Base-by-base conservation (phyloP, 1,140 invertebrate genomes). In the Lethocerus indicus region DNA sequence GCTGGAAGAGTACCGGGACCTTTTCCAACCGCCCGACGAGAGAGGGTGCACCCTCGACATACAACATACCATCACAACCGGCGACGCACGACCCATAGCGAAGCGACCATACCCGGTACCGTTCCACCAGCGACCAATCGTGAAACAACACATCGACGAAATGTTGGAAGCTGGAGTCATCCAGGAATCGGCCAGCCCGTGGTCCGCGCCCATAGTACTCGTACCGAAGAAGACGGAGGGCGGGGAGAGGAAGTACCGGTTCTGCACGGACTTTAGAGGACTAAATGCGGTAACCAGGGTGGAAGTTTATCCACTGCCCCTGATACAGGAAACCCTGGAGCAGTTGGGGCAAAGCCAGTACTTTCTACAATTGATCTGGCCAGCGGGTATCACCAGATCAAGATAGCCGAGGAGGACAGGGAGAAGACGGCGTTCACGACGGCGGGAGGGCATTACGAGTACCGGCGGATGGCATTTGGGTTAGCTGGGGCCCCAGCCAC, bases 371-470 rank as follows among this genome's bases (percentile, higher is more conserved):
- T 60, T 1, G 59, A 60, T 35, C 24, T 60, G 2, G 43, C 41
- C 1, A 20, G 25, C 0, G 59, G 57, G 1, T 60, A 52, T 35
- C 63, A 60, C 53, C 68, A 73, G 51, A 51, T 59, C 9, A 16
- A 26, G 6, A 52, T 56, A 6, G 42, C 49, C n/a, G 18, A 47
- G 29, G 43, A 56, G 14, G 49, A 52, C 53, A 28, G 23, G 20
- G 7, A 18, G 2, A 58, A 57, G 44, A 57, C 54, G 7, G 57
- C 56, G n/a, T 60, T 60, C 32, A 54, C 37, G 21, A 57, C 56
- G 0, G 53, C 55, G 0, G 14, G 45, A 1, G 46, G 50, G 0
- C 55, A 56, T 49, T 54, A 40, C 27, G 54, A 58, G 29, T 56
- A 41, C 43, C n/a, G 49, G 12, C 26, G 54, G 14, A 54, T 58